Conservation (phyloP, 2,113 vertebrate species). For the Phasianus colchicus region DNA sequence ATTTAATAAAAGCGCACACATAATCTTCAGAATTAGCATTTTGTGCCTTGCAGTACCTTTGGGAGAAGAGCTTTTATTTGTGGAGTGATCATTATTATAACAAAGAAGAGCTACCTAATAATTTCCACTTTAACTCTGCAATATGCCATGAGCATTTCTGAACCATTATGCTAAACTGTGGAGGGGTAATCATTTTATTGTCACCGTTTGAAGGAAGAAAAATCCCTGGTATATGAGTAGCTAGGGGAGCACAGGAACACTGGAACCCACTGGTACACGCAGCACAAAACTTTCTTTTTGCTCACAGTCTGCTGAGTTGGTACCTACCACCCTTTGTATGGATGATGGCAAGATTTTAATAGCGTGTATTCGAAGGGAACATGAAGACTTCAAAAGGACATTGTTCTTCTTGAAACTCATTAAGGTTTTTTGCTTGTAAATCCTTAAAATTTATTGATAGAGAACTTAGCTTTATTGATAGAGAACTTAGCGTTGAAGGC, state of each 20-base stretch:
- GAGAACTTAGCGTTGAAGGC: neutral
- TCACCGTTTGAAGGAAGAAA: slow-evolving; percentile 82
- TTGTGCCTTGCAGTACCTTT: slow-evolving; percentile 88
- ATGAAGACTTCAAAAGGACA: neutral
- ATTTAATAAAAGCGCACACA: slow-evolving; percentile 97
- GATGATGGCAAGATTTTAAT: neutral
- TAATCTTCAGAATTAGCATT: slow-evolving; percentile 99
- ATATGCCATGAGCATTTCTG: slow-evolving; percentile 85
- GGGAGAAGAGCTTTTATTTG: slow-evolving; percentile 91
- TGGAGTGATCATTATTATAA: slow-evolving; percentile 90
- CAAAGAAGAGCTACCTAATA: slow-evolving; percentile 88
- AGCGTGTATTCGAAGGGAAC: neutral
- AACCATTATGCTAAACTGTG: slow-evolving; percentile 88
- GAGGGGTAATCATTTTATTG: slow-evolving; percentile 85
- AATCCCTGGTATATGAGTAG: slow-evolving; percentile 77
- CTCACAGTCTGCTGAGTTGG: neutral
- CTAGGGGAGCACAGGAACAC: slow-evolving; percentile 44
- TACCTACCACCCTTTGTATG: neutral
- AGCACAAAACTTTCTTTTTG: slow-evolving; percentile 44
- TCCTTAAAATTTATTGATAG: neutral
- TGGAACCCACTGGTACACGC: neutral
- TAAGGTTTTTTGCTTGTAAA: neutral
- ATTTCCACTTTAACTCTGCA: slow-evolving; percentile 87
- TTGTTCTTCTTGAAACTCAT: neutral
- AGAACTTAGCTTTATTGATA: neutral